phyloP scores from a whole-genome alignment of 92 coral and sea anemone species.

The Phymanthus crucifer region DNA sequence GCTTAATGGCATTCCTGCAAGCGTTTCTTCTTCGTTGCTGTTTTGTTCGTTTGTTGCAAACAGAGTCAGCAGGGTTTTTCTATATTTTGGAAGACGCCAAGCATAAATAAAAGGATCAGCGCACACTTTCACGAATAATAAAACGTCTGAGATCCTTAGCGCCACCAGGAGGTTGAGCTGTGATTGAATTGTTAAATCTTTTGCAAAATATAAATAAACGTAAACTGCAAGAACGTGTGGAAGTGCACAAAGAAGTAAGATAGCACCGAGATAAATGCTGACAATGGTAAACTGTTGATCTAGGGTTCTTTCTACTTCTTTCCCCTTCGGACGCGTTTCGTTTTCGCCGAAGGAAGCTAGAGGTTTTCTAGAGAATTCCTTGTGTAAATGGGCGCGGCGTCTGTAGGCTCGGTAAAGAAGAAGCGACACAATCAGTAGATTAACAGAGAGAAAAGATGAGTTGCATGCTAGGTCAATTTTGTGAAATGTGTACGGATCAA shows the following conservation, averaged over 20 bases:
- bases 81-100: constrained; percentile 79
- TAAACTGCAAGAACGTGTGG: constrained; percentile 70
- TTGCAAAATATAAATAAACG: constrained; percentile 51
- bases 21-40: constrained; percentile 9
- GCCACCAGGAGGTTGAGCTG: constrained; percentile 43
- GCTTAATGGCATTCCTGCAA: constrained; percentile 18
- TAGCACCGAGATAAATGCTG: constrained; percentile 68
- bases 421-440: constrained; percentile 58
- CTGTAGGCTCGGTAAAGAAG: constrained; percentile 63
- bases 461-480: constrained; percentile 62
- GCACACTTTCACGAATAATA: constrained; percentile 71
- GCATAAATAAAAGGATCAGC: constrained; percentile 79
- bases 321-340: background rate
- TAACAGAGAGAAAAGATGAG: constrained; percentile 62
- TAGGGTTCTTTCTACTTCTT: constrained; percentile 22
- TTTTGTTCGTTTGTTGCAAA: constrained; percentile 8
- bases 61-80: constrained; percentile 52
- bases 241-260: constrained; percentile 61
- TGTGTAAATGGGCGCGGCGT: constrained; percentile 28
- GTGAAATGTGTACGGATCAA: constrained; percentile 48
- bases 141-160: constrained; percentile 63
- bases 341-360: background rate
- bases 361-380: constrained; percentile 19
- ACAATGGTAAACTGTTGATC: constrained; percentile 79
- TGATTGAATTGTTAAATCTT: constrained; percentile 27